Evolutionary conservation across 2,888 invertebrate genomes (phyloP).

Genomic region (Parelbella ahira): DNA sequence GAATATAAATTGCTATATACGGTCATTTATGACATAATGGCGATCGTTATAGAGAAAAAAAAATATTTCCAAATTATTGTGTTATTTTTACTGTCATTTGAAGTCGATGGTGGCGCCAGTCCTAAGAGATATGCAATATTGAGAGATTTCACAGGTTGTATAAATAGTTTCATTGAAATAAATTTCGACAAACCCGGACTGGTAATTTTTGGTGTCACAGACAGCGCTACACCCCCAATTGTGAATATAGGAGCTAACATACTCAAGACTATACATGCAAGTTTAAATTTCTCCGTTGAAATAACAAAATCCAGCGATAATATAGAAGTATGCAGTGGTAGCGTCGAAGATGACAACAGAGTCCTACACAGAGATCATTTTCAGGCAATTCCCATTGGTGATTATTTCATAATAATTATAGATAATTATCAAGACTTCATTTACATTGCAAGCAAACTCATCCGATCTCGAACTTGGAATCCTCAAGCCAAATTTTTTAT

Average conservation of each 20-base stretch:
- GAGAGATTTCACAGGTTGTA: constrained; percentile 48
- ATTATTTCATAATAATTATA: constrained; percentile 56
- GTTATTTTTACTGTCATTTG: constrained; percentile 2
- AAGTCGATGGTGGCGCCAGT: constrained; percentile 36
- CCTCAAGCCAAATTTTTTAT: constrained; percentile 58
- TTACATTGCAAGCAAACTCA: constrained; percentile 43
- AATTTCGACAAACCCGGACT: constrained; percentile 50
- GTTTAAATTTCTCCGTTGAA: constrained; percentile 42
- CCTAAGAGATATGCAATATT: constrained; percentile 51
- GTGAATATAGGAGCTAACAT: constrained; percentile 43
- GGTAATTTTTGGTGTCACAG: constrained; percentile 47
- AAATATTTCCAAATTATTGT: constrained; percentile 3
- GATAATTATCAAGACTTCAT: constrained; percentile 50
- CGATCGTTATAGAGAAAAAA: too few species aligned
- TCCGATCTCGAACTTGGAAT: constrained; percentile 59
- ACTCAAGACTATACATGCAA: constrained; percentile 42
- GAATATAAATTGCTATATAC: constrained; percentile 9
- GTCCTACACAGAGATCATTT: constrained; percentile 43
- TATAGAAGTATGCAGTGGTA: constrained; percentile 39
- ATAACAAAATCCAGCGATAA: constrained; percentile 42
- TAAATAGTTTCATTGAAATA: constrained; percentile 43
- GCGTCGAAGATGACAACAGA: constrained; percentile 30
- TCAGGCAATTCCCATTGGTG: constrained; percentile 41
- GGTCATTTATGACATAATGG: too few species aligned
- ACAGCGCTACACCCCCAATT: constrained; percentile 43